Evolutionary conservation across 2,797 vertebrate genomes (phyloP), one percentile per base, ranked within the genome.

Genomic region (Takifugu ocellatus): DNA sequence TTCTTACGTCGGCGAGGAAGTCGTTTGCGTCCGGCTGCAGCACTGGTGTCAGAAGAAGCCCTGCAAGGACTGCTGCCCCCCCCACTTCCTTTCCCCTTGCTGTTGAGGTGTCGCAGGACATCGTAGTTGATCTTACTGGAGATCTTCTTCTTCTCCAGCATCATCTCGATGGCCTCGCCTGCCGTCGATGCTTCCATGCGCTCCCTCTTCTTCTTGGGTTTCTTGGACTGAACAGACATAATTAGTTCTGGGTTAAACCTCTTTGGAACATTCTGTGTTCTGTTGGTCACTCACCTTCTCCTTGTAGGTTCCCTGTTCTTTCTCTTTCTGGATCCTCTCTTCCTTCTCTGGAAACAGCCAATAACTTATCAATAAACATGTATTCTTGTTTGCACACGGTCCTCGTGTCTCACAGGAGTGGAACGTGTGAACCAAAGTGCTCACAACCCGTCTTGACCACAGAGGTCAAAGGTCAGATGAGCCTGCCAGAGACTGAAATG

Each of bases 71-170:
- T 85, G 84, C 72, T 72, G 43, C 54, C 65, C 5, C 78, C 80
- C 16, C 55, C 71, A 14, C 63, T 63, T 52, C 61, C 87, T 50
- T 33, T 77, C 71, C 51, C 88, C 74, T 70, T 91, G 78, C 90
- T 91, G 86, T 96, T 93, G 68, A 98, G 94, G 88, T 92, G 95
- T 45, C 92, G 89, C 57, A 99, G 91, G 61, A 98, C 97, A 5
- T 96, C 95, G 54, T 99, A 99, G 90, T 98, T 97, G 85, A 99
- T 99, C 89, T 98, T 99, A 85, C 92, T 97, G 15, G 96, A 99
- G 82, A 99, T 98, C 84, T 93, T 96, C 88, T 99, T 99, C 89
- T 96, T 95, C 79, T 96, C 95, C 85, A 99, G 69, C 96, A 99
- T 99, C 89, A 91, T 96, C 86, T 98, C 96, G 25, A 99, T 99